Base-by-base conservation (phyloP, 2,888 invertebrate genomes). In the Boloria selene region DNA sequence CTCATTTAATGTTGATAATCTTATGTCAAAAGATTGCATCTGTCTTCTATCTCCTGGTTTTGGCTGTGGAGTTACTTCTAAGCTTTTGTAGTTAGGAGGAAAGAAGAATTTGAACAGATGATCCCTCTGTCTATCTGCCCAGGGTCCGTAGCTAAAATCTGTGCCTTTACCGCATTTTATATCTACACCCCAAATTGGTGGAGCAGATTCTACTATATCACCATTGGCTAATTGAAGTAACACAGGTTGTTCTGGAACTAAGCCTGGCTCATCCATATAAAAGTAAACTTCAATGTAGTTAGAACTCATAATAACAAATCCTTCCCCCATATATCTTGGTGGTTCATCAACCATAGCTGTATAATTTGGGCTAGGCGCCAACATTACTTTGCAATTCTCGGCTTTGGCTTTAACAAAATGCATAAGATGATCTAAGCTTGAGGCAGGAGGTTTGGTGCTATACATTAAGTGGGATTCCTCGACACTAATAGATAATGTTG, bases 121-220 rank as follows among this genome's bases (percentile, higher is more conserved):
- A 82, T 98, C 98, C 71, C 99, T 94, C 84, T 99, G 99, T 60
- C 98, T 94, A 83, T 99, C 99, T 3, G 99, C 99, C 99, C 99
- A 99, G 0, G 99, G 99, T 0, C 99, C 99, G 81, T 99, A 99
- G 85, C 98, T 98, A 77, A 99, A 97, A 81, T 98, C 97, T 3
- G 97, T 97, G 72, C 97, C 98, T 88, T 98, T 98, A 0, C 98
- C 97, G 82, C 98, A 97, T 85, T 98, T 98, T 63, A 98, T 96
- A 83, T 98, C 98, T 14, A 98, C 95, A 6, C 98, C 98, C 97
- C 98, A 98, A 74, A 98, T 97, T 0, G 98, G 98, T 13, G 98
- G 97, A 64, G 97, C 97, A 4, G 97, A 97, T 82, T 97, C 97
- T 0, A 98, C 97, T 67, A 97, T 95, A 83, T 98, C 98, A 1